Evolutionary conservation across 1,140 invertebrate species (phyloP), one percentile per base, ranked within the genome.

Genomic region (Lutraria rhynchaena): DNA sequence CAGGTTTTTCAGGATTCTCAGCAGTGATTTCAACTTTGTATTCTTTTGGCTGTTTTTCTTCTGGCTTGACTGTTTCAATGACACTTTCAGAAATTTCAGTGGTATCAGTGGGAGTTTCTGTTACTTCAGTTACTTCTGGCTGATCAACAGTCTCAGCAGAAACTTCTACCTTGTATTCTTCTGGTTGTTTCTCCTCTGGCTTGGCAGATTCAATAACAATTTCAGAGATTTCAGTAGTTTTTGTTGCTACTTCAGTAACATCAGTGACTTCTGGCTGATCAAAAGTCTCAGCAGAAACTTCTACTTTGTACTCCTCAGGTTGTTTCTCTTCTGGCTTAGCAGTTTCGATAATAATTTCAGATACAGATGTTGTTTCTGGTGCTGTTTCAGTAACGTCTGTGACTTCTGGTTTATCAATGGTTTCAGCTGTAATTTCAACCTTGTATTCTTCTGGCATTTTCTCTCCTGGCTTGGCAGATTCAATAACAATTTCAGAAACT

Each of bases 241-340:
- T 74, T 27, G 51, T 27, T 33, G 57, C 44, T 29, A 60, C 74
- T 73, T 83, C 75, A 37, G 15, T 41, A 24, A 74, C 61, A 33
- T 74, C 55, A 27, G 69, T 86, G 61, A 60, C 63, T 37, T 71
- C 86, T 93, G 27, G 93, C 91, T 51, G 37, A 11, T 75, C 84
- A 44, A 29, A n/a, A n/a, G 44, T 49, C 58, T 77, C 76, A 51
- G 58, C 60, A 17, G 57, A 17, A 22, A 61, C 51, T 61, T 74
- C 80, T 61, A 77, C 80, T 71, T 65, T 69, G 61, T 31, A 65
- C 41, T 77, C 60, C 29, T 77, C 46, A 29, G 67, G 67, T 44
- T 61, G 58, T 49, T 63, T 53, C 41, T 53, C 37, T 55, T 77
- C 60, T 35, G 78, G 55, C 33, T 78, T 29, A 15, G 27, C 67